phyloP scores from a whole-genome alignment of 2,113 vertebrate genomes.

The Dendropsophus ebraccatus region DNA sequence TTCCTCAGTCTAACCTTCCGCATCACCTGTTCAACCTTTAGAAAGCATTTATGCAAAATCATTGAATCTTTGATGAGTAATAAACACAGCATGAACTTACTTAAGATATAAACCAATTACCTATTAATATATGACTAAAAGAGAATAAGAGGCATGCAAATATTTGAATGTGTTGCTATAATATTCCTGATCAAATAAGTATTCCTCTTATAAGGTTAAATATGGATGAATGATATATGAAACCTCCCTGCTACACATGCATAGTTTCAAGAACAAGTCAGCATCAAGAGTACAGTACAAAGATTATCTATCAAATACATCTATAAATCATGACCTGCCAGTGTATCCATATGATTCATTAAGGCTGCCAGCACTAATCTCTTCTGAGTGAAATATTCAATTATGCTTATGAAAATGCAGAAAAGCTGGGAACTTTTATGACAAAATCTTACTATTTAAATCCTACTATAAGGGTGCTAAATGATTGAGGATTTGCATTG shows the following conservation, averaged over 20 bases:
- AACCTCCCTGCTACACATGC: background rate
- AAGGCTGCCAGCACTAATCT: slow-evolving; percentile 54
- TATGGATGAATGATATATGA: background rate
- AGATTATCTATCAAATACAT: slow-evolving; percentile 49
- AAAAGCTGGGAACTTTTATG: slow-evolving; percentile 49
- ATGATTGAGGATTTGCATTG: background rate
- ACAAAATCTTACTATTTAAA: background rate
- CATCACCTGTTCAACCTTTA: background rate
- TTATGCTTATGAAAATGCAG: slow-evolving; percentile 28
- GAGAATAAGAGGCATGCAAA: background rate
- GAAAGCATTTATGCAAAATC: too few relatives aligned
- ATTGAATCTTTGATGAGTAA: too few relatives aligned
- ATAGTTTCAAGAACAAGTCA: slow-evolving; percentile 1
- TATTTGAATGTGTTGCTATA: background rate
- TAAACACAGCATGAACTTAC: too few relatives aligned
- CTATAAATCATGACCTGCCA: slow-evolving; percentile 54
- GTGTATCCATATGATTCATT: slow-evolving; percentile 56
- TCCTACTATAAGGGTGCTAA: background rate
- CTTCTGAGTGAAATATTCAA: slow-evolving; percentile 61
- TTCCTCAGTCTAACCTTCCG: too few relatives aligned
- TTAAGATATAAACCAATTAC: too few relatives aligned
- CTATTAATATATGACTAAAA: background rate
- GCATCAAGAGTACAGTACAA: slow-evolving; percentile 33
- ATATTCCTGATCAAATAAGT: background rate
- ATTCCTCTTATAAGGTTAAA: background rate